Conservation (phyloP, 2,888 invertebrate species). For the Trypoxylon attenuatum region DNA sequence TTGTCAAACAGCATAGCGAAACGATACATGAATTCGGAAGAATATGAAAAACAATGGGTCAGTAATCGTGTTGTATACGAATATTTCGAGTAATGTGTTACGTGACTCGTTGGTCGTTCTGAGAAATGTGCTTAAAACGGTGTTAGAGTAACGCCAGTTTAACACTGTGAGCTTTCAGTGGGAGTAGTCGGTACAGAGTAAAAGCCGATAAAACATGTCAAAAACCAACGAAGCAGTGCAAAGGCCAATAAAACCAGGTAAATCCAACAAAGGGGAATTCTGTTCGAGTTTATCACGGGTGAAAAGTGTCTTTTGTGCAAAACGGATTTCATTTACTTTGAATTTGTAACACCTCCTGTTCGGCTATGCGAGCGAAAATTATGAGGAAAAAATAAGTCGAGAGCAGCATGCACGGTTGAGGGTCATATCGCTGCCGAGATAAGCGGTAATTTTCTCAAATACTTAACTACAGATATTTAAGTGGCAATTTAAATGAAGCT, state of each 20-base stretch:
- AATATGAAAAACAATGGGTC: too few species aligned
- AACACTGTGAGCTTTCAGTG: background rate
- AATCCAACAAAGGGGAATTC: constrained; percentile 7
- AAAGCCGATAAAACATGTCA: constrained; percentile 3
- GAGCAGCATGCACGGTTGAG: background rate
- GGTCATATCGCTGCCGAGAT: background rate
- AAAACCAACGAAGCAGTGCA: constrained; percentile 1
- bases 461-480: constrained; percentile 7
- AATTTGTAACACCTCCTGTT: background rate
- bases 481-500: constrained; percentile 1
- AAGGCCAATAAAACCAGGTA: background rate
- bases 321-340: background rate
- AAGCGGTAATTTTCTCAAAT: constrained; percentile 3
- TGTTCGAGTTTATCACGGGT: background rate
- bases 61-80: too few species aligned
- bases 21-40: too few species aligned
- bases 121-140: too few species aligned
- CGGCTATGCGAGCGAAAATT: background rate
- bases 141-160: background rate
- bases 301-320: constrained; percentile 2
- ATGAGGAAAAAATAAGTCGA: constrained; percentile 1
- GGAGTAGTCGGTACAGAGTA: background rate
- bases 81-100: too few species aligned
- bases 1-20: too few species aligned
- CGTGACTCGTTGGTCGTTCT: too few species aligned